Evolutionary conservation across 2,888 invertebrate species (phyloP).

Genomic region (Suillia variegata): DNA sequence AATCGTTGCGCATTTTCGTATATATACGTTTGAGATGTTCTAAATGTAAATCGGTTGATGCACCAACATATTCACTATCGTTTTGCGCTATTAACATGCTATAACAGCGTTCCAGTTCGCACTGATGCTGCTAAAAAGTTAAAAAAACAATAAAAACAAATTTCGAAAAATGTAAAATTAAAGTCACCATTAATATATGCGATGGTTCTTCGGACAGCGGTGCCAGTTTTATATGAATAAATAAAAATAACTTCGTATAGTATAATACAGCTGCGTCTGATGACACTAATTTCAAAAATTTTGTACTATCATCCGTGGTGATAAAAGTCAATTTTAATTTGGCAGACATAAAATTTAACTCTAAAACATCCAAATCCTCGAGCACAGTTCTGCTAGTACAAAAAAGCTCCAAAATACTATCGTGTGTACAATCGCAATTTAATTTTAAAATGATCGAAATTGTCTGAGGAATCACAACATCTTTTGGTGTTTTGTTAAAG

Average conservation of each 20-base stretch:
- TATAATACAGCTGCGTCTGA: conserved; percentile 24
- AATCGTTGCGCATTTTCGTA: conserved; percentile 39
- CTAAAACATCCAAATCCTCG: conserved; percentile 7
- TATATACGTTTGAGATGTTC: conserved; percentile 42
- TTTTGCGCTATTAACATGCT: conserved; percentile 27
- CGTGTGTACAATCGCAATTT: too few species aligned
- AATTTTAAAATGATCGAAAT: neutral
- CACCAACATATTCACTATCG: conserved; percentile 5
- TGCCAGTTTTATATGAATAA: neutral
- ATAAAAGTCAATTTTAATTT: neutral
- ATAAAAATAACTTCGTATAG: conserved; percentile 39
- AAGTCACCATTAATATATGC: conserved; percentile 34
- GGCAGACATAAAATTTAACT: conserved; percentile 30
- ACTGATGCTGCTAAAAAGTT: conserved; percentile 44
- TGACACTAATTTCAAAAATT: too few species aligned
- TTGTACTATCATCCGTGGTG: neutral
- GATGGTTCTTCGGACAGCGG: conserved; percentile 1
- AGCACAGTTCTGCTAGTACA: neutral
- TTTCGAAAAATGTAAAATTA: neutral
- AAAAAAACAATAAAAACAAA: neutral
- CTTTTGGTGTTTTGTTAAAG: too few species aligned
- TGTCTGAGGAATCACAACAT: too few species aligned
- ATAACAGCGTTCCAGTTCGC: conserved; percentile 42
- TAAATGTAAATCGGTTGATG: conserved; percentile 34
- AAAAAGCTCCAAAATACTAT: too few species aligned